Evolutionary conservation across 2,888 invertebrate species (phyloP), one percentile per base, ranked within the genome.

Genomic region (Pteria penguin): DNA sequence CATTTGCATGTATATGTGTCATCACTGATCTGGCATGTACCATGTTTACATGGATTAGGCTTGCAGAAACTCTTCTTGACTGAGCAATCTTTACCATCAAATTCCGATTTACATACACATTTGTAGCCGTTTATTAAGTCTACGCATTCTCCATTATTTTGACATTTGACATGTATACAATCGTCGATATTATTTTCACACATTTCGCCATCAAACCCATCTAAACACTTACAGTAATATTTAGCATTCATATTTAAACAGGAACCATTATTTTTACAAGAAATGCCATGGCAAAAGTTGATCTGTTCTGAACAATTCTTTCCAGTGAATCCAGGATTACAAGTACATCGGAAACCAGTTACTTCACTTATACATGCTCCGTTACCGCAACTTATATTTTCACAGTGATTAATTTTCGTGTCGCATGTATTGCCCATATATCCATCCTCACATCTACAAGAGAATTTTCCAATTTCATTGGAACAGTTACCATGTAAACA

Each of bases 401-500:
- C 5, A 93, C 98, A 98, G 4, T 96, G 96, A 90, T 95, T 95
- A 76, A 96, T 94, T 80, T 95, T 95, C 80, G 94, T 95, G 93
- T 98, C 96, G 93, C 98, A 98, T 8, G 24, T 18, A 8, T 4
- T 31, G 11, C 68, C 68, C 4, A 33, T 45, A 22, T 32, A 68
- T 22, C 68, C 68, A 5, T 1, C 22, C 24, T 68, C 52, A 55
- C 67, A 67, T 1, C 0, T 26, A 27, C 67, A 67, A 4, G 27
- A 27, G 8, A 27, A 60, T 14, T 5, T n/a, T 14, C 29, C 27
- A 27, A 26, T 14, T 18, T 27, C 1, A 14, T 60, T 8, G 2
- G 29, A n/a, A 29, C 61, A 60, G 5, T 24, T 27, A 4, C 61
- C 61, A 60, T 60, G 4, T 4, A 27, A 26, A 26, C 61, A 60